A percentile compares a stretch with the other conserved stretches of the same genome.
These are phyloP conservation scores for Microhierax caerulescens DNA, from an alignment of 2,797 vertebrate genomes.

Conservation along the genomic window DNA sequence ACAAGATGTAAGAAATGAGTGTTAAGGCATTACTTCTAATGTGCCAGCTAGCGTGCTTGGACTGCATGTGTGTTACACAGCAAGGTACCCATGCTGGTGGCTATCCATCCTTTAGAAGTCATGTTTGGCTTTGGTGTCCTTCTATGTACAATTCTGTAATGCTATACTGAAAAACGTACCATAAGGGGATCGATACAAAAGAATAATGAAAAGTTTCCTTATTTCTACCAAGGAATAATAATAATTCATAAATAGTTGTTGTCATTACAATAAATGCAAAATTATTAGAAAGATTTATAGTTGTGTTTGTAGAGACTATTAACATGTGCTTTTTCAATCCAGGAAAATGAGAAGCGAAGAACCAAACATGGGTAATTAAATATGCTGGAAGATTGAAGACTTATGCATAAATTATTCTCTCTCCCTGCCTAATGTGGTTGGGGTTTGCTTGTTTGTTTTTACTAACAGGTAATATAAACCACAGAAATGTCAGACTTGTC, in stretches of 20 bases:
- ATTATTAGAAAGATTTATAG: not conserved
- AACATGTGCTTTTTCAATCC: not conserved
- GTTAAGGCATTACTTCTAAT: not conserved
- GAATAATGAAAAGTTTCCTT: not conserved
- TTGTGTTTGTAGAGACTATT: not conserved
- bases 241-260: not conserved
- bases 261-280: not conserved
- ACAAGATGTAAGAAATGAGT: not conserved
- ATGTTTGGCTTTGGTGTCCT: not conserved
- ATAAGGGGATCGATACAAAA: not conserved
- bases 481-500: slow-evolving; percentile 18
- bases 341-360: not conserved
- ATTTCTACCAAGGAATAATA: not conserved
- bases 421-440: not conserved
- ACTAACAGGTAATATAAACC: slow-evolving; percentile 18
- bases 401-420: not conserved
- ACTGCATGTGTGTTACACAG: not conserved
- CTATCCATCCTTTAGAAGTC: not conserved
- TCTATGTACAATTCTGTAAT: not conserved
- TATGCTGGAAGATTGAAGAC: not conserved
- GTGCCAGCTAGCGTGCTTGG: fast-evolving
- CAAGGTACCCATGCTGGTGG: fast-evolving
- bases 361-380: not conserved
- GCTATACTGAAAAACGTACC: fast-evolving
- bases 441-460: slow-evolving; percentile 44